phyloP scores from a whole-genome alignment of 2,797 vertebrate species.

The Sardinella longiceps region DNA sequence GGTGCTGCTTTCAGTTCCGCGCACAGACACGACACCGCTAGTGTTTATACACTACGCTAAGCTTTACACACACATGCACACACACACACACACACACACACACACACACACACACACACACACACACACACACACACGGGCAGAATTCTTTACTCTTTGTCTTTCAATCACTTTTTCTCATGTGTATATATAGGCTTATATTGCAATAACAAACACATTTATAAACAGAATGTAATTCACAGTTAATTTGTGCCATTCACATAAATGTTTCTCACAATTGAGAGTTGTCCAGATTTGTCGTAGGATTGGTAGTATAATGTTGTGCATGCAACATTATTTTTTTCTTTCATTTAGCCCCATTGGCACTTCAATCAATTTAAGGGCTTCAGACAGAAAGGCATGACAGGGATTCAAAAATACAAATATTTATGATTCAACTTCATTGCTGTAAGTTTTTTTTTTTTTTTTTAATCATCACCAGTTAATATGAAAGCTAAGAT shows the following conservation, averaged over 20 bases:
- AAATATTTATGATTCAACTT: background rate
- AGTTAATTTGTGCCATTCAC: background rate
- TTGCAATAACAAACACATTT: background rate
- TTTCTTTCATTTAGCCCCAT: background rate
- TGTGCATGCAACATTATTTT: background rate
- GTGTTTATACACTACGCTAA: constrained; percentile 29
- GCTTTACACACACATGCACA: constrained; percentile 23
- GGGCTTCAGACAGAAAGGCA: background rate
- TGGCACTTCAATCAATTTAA: background rate
- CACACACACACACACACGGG: constrained; percentile 27
- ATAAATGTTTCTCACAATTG: background rate
- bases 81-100: constrained; percentile 34
- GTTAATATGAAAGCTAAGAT: background rate
- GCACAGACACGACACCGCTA: background rate
- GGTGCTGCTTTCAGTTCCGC: constrained; percentile 60
- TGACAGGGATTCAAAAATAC: background rate
- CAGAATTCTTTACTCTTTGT: background rate
- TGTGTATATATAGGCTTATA: too few species aligned
- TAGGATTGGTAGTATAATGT: background rate
- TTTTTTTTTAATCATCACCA: background rate
- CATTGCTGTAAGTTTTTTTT: background rate
- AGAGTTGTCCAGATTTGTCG: background rate
- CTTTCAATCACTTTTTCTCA: background rate
- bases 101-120: constrained; percentile 25
- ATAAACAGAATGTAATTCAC: background rate